Percentiles rank a stretch among this genome's conserved stretches.
phyloP scores from a whole-genome alignment of 2,113 vertebrate species.

The Rallus limicola region DNA sequence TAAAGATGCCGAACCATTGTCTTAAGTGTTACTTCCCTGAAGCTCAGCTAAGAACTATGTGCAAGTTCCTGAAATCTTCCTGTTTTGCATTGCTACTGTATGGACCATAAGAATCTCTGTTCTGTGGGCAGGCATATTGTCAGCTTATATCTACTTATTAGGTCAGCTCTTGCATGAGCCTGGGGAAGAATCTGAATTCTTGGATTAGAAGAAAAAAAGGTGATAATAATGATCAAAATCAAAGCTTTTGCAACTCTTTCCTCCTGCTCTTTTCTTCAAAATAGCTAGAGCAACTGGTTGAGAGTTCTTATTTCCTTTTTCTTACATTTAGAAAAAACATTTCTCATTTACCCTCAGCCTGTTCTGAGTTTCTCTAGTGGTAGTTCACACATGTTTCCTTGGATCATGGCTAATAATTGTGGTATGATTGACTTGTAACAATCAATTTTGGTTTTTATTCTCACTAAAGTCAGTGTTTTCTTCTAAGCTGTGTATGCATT shows the following conservation, averaged over 20 bases:
- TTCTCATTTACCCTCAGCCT: not conserved
- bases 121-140: not conserved
- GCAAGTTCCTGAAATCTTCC: not conserved
- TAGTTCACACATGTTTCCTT: not conserved
- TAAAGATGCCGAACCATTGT: not conserved
- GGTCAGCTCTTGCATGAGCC: not conserved
- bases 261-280: not conserved
- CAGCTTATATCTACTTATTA: not conserved
- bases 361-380: not conserved
- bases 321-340: not conserved
- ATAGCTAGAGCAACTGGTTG: not conserved
- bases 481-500: not conserved
- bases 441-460: not conserved
- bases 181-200: not conserved
- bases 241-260: not conserved
- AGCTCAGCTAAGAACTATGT: not conserved
- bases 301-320: not conserved
- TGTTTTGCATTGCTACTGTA: not conserved
- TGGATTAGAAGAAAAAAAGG: not conserved
- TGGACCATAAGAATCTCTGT: not conserved
- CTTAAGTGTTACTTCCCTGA: not conserved
- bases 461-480: not conserved
- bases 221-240: not conserved
- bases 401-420: not conserved
- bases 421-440: not conserved